Evolutionary conservation across 2,888 invertebrate genomes (phyloP).

Genomic region (Xylocampa areola): DNA sequence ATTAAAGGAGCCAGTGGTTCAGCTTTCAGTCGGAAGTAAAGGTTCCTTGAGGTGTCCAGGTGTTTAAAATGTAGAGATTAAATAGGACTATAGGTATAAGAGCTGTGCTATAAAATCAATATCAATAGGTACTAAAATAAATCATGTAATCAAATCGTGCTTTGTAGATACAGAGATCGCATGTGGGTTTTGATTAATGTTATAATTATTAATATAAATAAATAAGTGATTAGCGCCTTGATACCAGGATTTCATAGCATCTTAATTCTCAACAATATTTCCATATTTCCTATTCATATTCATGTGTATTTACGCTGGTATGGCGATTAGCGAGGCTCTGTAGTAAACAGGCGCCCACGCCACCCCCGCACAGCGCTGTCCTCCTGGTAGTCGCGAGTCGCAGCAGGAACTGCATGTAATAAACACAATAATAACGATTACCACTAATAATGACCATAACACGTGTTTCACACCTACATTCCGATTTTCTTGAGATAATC

Average conservation of each 20-base stretch:
- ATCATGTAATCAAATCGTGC: constrained; percentile 18
- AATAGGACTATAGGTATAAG: too few relatives aligned
- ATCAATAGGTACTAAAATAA: too few relatives aligned
- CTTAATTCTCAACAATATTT: constrained; percentile 31
- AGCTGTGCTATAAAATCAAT: too few relatives aligned
- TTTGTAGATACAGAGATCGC: constrained; percentile 14
- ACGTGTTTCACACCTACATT: constrained; percentile 46
- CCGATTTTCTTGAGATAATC: constrained; percentile 17
- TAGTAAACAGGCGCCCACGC: constrained; percentile 57
- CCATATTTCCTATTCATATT: constrained; percentile 53
- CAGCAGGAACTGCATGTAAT: constrained; percentile 41
- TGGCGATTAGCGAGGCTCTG: constrained; percentile 24
- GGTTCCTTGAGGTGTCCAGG: too few relatives aligned
- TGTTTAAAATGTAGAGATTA: too few relatives aligned
- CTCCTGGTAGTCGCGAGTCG: constrained; percentile 39
- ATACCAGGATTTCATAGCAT: constrained; percentile 26
- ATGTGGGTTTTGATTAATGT: constrained; percentile 34
- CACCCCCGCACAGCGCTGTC: constrained; percentile 49
- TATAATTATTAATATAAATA: constrained; percentile 25
- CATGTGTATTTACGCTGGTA: constrained; percentile 23
- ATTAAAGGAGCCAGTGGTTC: too few relatives aligned
- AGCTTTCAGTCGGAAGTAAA: too few relatives aligned
- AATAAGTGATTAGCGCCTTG: constrained; percentile 30
- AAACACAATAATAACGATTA: constrained; percentile 39
- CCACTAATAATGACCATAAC: constrained; percentile 42